Evolutionary conservation across 2,888 invertebrate species (phyloP).

Genomic region (Hirtodrosophila cameraria): DNA sequence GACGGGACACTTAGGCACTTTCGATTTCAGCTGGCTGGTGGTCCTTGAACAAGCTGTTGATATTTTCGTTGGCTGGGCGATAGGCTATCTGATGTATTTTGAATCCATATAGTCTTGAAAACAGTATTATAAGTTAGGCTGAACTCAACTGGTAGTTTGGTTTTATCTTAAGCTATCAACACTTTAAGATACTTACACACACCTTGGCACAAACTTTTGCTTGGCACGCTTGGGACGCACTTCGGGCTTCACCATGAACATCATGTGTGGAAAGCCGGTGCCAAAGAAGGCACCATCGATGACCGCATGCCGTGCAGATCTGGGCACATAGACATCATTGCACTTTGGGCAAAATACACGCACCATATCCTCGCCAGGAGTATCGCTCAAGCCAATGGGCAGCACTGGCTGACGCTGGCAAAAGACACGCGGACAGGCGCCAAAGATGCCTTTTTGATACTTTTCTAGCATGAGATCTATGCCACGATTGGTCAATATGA

Average conservation of each 20-base stretch:
- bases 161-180: no score
- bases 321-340: conserved; percentile 99
- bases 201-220: conserved; percentile 99
- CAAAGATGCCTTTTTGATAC: conserved; percentile 99
- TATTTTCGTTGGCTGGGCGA: conserved; percentile 6
- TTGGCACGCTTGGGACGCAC: conserved; percentile 97
- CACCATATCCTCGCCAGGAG: conserved; percentile 99
- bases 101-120: conserved; percentile 58
- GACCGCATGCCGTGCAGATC: conserved; percentile 98
- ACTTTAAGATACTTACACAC: conserved; percentile 44
- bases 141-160: background rate
- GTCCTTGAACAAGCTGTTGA: conserved; percentile 11
- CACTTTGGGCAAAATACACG: conserved; percentile 99
- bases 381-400: conserved; percentile 98
- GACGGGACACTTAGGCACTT: conserved; percentile 3
- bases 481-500: conserved; percentile 99
- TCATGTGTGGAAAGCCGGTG: conserved; percentile 99
- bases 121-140: no score
- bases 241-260: conserved; percentile 99
- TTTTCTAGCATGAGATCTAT: conserved; percentile 99
- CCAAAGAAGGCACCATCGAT: conserved; percentile 99
- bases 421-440: conserved; percentile 98
- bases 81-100: conserved; percentile 59
- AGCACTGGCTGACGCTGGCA: conserved; percentile 99
- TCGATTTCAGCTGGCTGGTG: conserved; percentile 27